phyloP scores from a whole-genome alignment of 2,797 vertebrate genomes.

The Manis javanica region DNA sequence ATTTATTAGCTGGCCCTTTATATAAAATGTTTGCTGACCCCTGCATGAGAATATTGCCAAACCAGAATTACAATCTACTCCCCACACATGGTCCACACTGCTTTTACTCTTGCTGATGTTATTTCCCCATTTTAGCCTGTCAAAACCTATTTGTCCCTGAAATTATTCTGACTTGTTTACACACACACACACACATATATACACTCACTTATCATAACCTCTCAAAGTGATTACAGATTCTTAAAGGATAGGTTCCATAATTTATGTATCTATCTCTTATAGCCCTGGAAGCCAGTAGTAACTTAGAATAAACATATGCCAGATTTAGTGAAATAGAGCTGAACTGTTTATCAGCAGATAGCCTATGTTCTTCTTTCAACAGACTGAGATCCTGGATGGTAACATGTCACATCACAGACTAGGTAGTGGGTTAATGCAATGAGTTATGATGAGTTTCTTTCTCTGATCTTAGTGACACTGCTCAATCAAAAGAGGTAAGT shows the following conservation, averaged over 20 bases:
- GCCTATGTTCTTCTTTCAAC: not conserved
- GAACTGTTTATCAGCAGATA: not conserved
- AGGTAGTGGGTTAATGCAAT: not conserved
- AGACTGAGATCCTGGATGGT: not conserved
- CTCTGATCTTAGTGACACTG: not conserved
- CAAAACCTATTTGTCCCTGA: not conserved
- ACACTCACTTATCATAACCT: not conserved
- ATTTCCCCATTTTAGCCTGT: not conserved
- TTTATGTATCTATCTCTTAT: not conserved
- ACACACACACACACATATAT: not conserved
- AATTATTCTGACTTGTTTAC: not conserved
- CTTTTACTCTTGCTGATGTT: not conserved
- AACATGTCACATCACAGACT: not conserved
- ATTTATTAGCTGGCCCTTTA: not conserved
- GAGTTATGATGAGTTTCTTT: not conserved
- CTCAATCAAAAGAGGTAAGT: conserved; percentile 37
- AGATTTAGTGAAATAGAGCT: not conserved
- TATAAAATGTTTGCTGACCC: not conserved
- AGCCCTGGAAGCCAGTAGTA: not conserved
- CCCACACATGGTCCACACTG: not conserved
- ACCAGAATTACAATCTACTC: not conserved
- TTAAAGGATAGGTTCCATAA: not conserved
- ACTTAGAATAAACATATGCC: not conserved
- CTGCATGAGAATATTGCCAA: not conserved
- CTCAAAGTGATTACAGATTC: not conserved